These are phyloP conservation scores for Drosophila quinaria DNA, from an alignment of 2,888 invertebrate genomes.

Conservation along the genomic window DNA sequence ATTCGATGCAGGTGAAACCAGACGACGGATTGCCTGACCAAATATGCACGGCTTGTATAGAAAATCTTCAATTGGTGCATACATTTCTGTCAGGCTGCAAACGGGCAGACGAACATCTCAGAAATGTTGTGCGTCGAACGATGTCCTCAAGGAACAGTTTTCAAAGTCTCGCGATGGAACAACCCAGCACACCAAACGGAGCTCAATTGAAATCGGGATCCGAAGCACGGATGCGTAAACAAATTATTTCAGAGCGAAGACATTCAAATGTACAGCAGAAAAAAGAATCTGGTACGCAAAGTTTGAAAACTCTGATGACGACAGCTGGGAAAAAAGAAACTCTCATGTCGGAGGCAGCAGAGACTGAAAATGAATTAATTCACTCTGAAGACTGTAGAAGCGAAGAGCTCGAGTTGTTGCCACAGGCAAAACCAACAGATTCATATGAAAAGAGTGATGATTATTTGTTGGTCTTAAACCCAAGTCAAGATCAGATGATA, in stretches of 20 bases:
- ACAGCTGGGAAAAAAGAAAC: not conserved
- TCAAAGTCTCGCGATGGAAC: not conserved
- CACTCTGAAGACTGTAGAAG: not conserved
- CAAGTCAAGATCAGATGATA: conserved; percentile 3
- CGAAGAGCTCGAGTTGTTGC: not conserved
- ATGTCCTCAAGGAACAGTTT: conserved; percentile 53
- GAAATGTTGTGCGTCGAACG: conserved; percentile 49
- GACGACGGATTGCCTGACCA: conserved; percentile 79
- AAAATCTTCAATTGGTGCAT: conserved; percentile 38
- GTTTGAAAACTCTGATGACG: not conserved
- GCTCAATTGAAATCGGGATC: not conserved
- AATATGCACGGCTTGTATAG: conserved; percentile 66
- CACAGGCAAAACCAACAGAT: not conserved
- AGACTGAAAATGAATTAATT: not conserved
- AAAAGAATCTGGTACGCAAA: not conserved
- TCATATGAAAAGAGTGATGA: not conserved
- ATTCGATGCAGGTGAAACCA: conserved; percentile 59
- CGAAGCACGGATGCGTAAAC: conserved; percentile 14
- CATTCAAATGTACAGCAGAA: not conserved
- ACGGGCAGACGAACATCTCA: conserved; percentile 48
- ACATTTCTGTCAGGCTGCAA: conserved; percentile 53
- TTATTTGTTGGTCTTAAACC: conserved; percentile 27
- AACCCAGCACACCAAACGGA: not conserved
- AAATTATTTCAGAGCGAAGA: conserved; percentile 3
- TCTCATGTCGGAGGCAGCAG: not conserved